These are phyloP conservation scores for Drosophila emarginata DNA, from an alignment of 2,888 invertebrate genomes.

Conservation along the genomic window DNA sequence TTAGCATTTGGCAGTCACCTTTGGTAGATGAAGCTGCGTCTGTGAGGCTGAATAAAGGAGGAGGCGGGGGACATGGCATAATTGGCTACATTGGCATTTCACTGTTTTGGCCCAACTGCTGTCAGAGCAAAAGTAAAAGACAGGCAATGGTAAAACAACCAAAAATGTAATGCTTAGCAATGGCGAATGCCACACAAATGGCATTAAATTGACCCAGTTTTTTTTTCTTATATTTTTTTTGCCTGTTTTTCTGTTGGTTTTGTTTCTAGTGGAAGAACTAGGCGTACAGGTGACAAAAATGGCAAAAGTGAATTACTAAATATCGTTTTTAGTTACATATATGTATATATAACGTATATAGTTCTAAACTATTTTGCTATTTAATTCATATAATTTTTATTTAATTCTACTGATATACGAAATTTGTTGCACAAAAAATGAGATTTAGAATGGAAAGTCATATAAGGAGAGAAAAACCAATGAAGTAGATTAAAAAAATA, in stretches of 20 bases:
- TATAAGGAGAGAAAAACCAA: too few species aligned
- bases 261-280: too few species aligned
- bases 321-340: too few species aligned
- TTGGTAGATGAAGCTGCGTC: conserved; percentile 22
- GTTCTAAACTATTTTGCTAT: too few species aligned
- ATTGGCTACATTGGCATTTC: conserved; percentile 75
- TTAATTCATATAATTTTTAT: too few species aligned
- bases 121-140: conserved; percentile 32
- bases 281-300: conserved; percentile 36
- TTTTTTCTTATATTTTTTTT: not conserved
- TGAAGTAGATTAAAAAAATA: too few species aligned
- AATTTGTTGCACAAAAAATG: too few species aligned
- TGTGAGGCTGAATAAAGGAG: not conserved
- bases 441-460: too few species aligned
- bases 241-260: not conserved
- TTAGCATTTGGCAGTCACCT: conserved; percentile 70
- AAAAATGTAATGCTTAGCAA: conserved; percentile 49
- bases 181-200: conserved; percentile 58
- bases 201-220: conserved; percentile 71
- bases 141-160: conserved; percentile 11
- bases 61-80: conserved; percentile 49
- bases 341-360: not conserved
- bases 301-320: not conserved
- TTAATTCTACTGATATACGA: too few species aligned
- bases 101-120: conserved; percentile 63